phyloP scores from a whole-genome alignment of 2,113 vertebrate genomes.

The Gallinago paraguaiae region DNA sequence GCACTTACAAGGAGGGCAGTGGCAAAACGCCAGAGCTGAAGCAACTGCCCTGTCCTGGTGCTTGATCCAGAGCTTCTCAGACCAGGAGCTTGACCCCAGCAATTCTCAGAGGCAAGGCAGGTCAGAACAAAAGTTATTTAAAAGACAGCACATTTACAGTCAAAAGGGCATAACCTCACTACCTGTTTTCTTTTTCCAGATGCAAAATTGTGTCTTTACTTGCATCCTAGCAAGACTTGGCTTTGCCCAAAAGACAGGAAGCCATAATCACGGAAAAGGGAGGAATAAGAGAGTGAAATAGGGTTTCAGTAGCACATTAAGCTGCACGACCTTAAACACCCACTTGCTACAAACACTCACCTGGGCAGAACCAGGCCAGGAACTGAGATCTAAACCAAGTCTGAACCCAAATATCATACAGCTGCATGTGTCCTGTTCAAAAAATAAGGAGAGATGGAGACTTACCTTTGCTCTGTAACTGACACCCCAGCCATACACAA shows the following conservation, averaged over 20 bases:
- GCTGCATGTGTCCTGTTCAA: background rate
- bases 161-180: background rate
- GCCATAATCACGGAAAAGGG: accelerated
- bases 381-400: background rate
- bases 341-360: background rate
- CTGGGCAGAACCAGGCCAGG: background rate
- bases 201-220: background rate
- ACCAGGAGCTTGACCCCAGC: too few relatives aligned
- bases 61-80: background rate
- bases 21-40: background rate
- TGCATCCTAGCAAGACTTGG: background rate
- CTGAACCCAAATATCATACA: background rate
- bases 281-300: background rate
- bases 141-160: background rate
- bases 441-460: background rate
- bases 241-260: background rate
- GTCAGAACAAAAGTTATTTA: background rate
- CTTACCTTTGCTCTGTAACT: background rate
- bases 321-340: background rate
- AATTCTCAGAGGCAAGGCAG: background rate
- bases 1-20: background rate
- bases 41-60: background rate
- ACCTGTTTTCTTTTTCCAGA: background rate
- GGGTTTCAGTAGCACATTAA: background rate
- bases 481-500: background rate